A percentile compares a stretch with the other conserved stretches of the same genome.
These are phyloP conservation scores for Fragum sueziense DNA, from an alignment of 2,888 invertebrate genomes.

Conservation along the genomic window DNA sequence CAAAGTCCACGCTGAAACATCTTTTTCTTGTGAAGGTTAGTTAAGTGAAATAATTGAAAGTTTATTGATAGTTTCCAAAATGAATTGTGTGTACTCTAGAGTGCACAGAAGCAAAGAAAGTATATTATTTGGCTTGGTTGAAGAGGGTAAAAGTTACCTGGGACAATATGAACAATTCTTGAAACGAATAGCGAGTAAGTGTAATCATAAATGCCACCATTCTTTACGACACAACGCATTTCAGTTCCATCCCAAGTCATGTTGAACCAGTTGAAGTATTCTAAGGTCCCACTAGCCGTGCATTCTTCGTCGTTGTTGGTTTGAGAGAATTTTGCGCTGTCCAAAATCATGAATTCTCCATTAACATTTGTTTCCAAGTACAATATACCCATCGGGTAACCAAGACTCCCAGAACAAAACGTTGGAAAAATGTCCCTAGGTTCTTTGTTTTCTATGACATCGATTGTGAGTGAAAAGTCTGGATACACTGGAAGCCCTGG, in stretches of 20 bases:
- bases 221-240: neutral
- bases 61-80: too few species aligned
- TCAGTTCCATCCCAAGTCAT: neutral
- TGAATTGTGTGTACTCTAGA: too few species aligned
- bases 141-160: neutral
- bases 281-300: neutral
- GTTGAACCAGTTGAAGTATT: neutral
- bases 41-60: too few species aligned
- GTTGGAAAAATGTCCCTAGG: neutral
- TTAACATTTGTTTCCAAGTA: neutral
- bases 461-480: neutral
- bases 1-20: too few species aligned
- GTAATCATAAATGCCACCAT: neutral
- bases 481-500: neutral
- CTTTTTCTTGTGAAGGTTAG: too few species aligned
- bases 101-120: too few species aligned
- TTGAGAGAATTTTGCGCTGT: neutral
- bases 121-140: too few species aligned
- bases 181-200: neutral
- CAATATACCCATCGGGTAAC: neutral
- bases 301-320: conserved; percentile 2
- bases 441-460: neutral
- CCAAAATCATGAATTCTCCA: neutral
- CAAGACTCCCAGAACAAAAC: neutral
- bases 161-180: neutral